Conservation (phyloP, 2,888 invertebrate genomes). For the Netelia virgata region DNA sequence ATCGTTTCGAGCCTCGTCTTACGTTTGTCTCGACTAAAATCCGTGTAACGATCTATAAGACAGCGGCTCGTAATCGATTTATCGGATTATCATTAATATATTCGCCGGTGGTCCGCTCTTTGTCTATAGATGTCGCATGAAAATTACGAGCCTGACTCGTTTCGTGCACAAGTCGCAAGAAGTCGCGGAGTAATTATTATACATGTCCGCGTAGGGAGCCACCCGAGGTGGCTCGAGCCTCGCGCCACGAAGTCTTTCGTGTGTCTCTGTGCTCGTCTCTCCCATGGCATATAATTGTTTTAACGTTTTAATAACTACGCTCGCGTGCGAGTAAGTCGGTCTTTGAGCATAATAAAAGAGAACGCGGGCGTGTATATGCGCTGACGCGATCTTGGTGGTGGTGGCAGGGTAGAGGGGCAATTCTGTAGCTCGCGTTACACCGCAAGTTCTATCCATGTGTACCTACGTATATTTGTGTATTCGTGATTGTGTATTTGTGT, state of each 20-base stretch:
- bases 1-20: no score
- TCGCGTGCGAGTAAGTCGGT: constrained; percentile 76
- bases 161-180: constrained; percentile 67
- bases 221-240: constrained; percentile 14
- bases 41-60: not conserved
- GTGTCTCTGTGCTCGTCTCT: constrained; percentile 69
- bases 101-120: constrained; percentile 74
- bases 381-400: constrained; percentile 30
- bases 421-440: constrained; percentile 35
- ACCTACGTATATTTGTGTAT: not conserved
- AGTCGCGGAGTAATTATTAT: constrained; percentile 77
- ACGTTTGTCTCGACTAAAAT: not conserved
- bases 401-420: no score
- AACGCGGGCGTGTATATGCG: constrained; percentile 39
- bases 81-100: constrained; percentile 36
- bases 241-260: constrained; percentile 44
- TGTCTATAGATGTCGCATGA: constrained; percentile 20
- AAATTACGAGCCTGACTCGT: constrained; percentile 51
- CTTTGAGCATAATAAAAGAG: constrained; percentile 67
- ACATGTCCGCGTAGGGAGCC: constrained; percentile 64
- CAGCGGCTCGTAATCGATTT: constrained; percentile 58
- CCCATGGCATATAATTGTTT: constrained; percentile 81
- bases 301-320: constrained; percentile 82
- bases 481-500: not conserved
- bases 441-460: not conserved